These are phyloP conservation scores for Sipha flava DNA, from an alignment of 1,140 invertebrate genomes.

Conservation along the genomic window DNA sequence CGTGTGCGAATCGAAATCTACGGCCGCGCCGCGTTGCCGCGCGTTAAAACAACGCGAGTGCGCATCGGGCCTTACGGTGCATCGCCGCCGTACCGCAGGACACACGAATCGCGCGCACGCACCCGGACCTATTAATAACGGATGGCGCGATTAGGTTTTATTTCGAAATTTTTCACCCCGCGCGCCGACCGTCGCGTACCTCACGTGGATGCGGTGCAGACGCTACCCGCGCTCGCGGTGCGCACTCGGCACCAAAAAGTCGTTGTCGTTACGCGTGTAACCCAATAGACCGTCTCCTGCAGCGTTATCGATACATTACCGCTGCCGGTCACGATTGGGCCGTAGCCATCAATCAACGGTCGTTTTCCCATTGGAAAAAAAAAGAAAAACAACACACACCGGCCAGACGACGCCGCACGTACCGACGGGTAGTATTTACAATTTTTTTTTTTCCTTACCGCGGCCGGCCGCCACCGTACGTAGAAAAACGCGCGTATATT, in stretches of 20 bases:
- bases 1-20: too few relatives aligned
- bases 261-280: not conserved
- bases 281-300: not conserved
- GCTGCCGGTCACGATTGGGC: constrained; percentile 14
- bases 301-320: not conserved
- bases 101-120: not conserved
- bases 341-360: constrained; percentile 20
- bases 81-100: too few relatives aligned
- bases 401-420: not conserved
- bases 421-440: too few relatives aligned
- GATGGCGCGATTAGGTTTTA: constrained; percentile 4
- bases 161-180: too few relatives aligned
- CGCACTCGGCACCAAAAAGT: too few relatives aligned
- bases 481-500: too few relatives aligned
- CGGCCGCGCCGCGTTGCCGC: too few relatives aligned
- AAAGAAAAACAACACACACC: not conserved
- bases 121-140: constrained; percentile 25
- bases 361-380: not conserved
- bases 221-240: too few relatives aligned
- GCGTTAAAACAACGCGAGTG: too few relatives aligned
- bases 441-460: not conserved
- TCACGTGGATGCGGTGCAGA: too few relatives aligned
- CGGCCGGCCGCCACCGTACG: not conserved
- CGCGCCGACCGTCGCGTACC: not conserved
- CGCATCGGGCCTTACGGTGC: too few relatives aligned